Percentiles rank a stretch among this genome's conserved stretches.
These are phyloP conservation scores for Corvus cornix DNA, from an alignment of 2,113 vertebrate genomes.

Conservation along the genomic window DNA sequence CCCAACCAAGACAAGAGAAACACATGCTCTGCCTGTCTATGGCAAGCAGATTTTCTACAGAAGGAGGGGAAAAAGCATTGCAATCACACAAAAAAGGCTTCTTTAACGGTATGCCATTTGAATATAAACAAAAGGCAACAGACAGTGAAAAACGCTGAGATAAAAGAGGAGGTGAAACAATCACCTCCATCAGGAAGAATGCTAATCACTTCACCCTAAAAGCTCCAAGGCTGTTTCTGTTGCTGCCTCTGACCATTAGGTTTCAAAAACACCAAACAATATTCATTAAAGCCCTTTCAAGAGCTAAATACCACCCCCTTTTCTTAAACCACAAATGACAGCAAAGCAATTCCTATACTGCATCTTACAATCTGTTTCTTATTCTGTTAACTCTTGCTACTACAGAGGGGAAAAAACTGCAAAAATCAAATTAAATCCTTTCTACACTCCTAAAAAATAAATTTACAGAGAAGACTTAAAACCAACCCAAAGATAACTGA, in stretches of 20 bases:
- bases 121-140: slow-evolving; percentile 68
- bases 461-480: background rate
- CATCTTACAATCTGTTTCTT: slow-evolving; percentile 50
- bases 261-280: slow-evolving; percentile 70
- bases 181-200: slow-evolving; percentile 64
- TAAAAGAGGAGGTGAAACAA: slow-evolving; percentile 60
- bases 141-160: slow-evolving; percentile 38
- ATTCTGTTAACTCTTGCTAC: slow-evolving; percentile 69
- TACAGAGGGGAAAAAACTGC: background rate
- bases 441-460: background rate
- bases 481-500: background rate
- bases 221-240: slow-evolving; percentile 61
- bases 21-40: slow-evolving; percentile 70
- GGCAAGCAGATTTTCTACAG: slow-evolving; percentile 63
- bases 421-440: background rate
- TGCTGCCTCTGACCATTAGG: slow-evolving; percentile 66
- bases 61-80: slow-evolving; percentile 54
- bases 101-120: slow-evolving; percentile 33
- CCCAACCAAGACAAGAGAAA: slow-evolving; percentile 75
- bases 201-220: slow-evolving; percentile 62
- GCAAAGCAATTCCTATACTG: slow-evolving; percentile 61
- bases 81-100: slow-evolving; percentile 51
- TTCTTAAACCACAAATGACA: slow-evolving; percentile 73
- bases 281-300: slow-evolving; percentile 77
- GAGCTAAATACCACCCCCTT: slow-evolving; percentile 73